These are phyloP conservation scores for Zaprionus taronus DNA, from an alignment of 1,140 invertebrate species.

Conservation along the genomic window DNA sequence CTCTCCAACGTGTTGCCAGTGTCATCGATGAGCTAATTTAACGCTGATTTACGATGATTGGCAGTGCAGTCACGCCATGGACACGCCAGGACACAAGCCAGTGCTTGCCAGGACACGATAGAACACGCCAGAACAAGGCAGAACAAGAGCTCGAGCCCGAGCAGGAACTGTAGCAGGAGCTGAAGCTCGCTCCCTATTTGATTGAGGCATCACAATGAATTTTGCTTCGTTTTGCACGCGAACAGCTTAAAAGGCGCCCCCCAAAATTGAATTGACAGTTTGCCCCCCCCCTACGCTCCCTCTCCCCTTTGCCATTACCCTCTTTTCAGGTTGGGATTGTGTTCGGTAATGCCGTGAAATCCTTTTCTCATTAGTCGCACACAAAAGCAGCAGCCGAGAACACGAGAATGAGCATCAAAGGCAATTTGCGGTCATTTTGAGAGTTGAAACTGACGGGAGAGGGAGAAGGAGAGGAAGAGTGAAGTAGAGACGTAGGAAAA, in stretches of 20 bases:
- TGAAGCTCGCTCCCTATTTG: constrained; percentile 24
- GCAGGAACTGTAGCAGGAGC: background rate
- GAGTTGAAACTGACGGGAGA: background rate
- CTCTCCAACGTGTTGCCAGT: background rate
- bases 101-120: background rate
- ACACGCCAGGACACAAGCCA: background rate
- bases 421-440: constrained; percentile 11
- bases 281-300: background rate
- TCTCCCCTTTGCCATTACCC: background rate
- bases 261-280: constrained; percentile 61
- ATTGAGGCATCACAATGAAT: constrained; percentile 70
- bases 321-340: background rate
- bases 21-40: constrained; percentile 74
- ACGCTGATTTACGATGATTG: constrained; percentile 71
- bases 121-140: constrained; percentile 4
- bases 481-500: background rate
- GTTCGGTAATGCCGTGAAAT: background rate
- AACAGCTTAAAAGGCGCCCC: constrained; percentile 51
- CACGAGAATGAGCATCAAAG: constrained; percentile 8
- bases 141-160: background rate
- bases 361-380: constrained; percentile 29
- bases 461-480: background rate
- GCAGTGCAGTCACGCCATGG: constrained; percentile 66
- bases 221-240: constrained; percentile 36
- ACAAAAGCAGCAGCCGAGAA: background rate